Conservation (phyloP, 2,888 invertebrate species). For the Trissoscelio sp. region DNA sequence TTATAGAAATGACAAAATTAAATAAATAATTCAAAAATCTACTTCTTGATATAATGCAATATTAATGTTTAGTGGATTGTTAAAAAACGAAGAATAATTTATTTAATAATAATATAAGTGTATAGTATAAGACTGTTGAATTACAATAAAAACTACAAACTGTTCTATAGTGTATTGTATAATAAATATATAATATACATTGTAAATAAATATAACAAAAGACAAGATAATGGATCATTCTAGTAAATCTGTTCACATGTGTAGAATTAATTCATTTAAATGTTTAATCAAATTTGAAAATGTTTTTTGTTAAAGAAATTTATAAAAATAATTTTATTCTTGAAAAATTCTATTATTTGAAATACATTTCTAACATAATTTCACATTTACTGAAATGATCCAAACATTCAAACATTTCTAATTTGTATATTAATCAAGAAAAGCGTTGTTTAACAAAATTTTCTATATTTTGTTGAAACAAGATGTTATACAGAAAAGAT, state of each 20-base stretch:
- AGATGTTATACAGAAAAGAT: neutral
- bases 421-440: constrained; percentile 27
- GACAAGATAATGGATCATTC: constrained; percentile 35
- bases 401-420: constrained; percentile 57
- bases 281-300: neutral
- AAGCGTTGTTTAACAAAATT: neutral
- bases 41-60: constrained; percentile 46
- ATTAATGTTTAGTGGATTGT: constrained; percentile 60
- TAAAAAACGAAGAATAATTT: constrained; percentile 41
- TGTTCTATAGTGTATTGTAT: constrained; percentile 62
- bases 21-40: constrained; percentile 42
- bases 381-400: constrained; percentile 36
- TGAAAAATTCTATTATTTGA: neutral
- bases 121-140: constrained; percentile 62
- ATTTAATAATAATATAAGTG: constrained; percentile 54
- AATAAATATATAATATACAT: constrained; percentile 59
- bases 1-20: constrained; percentile 36
- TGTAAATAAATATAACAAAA: constrained; percentile 41
- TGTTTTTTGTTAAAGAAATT: neutral
- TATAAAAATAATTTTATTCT: neutral
- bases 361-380: neutral
- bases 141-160: constrained; percentile 53
- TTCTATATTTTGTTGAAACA: neutral
- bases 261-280: neutral
- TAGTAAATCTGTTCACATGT: constrained; percentile 29